Evolutionary conservation across 2,888 invertebrate genomes (phyloP).

Genomic region (Cyrtodaria siliqua): DNA sequence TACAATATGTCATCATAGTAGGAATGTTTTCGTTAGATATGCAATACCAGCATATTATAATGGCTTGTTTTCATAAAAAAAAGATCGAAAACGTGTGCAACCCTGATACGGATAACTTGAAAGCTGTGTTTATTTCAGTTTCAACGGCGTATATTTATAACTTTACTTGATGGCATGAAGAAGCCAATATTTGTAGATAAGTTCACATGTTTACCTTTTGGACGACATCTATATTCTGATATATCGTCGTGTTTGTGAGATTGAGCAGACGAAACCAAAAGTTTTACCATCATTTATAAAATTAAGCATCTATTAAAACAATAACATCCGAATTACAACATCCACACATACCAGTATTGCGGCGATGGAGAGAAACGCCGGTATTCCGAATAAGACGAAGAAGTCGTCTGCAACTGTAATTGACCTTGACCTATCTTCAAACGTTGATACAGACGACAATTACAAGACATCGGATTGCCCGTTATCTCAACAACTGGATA

Average conservation of each 20-base stretch:
- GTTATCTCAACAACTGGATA: conserved; percentile 61
- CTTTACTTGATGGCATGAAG: conserved; percentile 1
- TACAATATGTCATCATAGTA: no score
- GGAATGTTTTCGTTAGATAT: no score
- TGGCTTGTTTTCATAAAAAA: no score
- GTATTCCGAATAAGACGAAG: conserved; percentile 29
- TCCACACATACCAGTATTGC: conserved; percentile 38
- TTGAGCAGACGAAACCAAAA: conserved; percentile 56
- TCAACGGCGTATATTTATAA: no score
- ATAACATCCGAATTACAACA: conserved; percentile 53
- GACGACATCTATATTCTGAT: conserved; percentile 55
- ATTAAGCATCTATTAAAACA: conserved; percentile 49
- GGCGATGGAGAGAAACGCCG: conserved; percentile 43
- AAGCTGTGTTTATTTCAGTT: no score
- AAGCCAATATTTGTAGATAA: conserved; percentile 32
- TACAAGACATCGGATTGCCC: conserved; percentile 30
- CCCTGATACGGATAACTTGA: no score
- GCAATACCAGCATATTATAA: no score
- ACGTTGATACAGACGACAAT: conserved; percentile 25
- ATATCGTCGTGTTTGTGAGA: conserved; percentile 49
- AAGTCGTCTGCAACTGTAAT: conserved; percentile 15
- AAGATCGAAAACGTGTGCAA: no score
- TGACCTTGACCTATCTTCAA: conserved; percentile 29
- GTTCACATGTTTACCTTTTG: conserved; percentile 37
- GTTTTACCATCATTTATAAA: conserved; percentile 47